Conservation (phyloP, 2,888 invertebrate genomes). For the Spilosoma lubricipeda region DNA sequence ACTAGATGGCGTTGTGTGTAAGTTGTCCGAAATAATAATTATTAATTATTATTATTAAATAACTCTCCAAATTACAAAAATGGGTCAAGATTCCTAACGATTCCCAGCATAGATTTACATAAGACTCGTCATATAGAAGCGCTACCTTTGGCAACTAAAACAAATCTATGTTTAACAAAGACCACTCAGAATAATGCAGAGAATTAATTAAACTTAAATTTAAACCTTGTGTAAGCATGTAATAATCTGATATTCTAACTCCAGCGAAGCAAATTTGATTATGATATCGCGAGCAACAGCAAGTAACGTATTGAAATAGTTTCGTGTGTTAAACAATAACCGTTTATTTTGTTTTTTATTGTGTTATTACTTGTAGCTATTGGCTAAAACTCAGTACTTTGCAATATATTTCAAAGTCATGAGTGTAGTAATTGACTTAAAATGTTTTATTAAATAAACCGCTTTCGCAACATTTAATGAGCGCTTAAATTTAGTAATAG, state of each 20-base stretch:
- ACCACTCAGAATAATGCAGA: constrained; percentile 4
- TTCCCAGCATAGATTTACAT: not conserved
- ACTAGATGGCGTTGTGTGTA: too few relatives aligned
- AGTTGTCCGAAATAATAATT: too few relatives aligned
- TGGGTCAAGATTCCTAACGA: not conserved
- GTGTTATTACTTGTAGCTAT: not conserved
- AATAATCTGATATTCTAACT: constrained; percentile 12
- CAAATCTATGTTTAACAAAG: constrained; percentile 12
- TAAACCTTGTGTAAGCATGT: constrained; percentile 10
- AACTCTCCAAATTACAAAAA: not conserved
- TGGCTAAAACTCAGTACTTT: constrained; percentile 4
- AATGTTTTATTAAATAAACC: constrained; percentile 31
- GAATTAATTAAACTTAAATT: constrained; percentile 4
- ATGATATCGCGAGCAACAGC: not conserved
- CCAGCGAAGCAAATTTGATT: not conserved
- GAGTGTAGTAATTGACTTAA: constrained; percentile 10
- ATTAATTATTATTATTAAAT: too few relatives aligned
- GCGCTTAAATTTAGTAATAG: constrained; percentile 28
- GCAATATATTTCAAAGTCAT: constrained; percentile 18
- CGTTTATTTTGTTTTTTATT: not conserved
- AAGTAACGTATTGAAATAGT: constrained; percentile 7
- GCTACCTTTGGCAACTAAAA: constrained; percentile 7
- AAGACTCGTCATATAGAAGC: constrained; percentile 8
- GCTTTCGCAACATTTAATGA: constrained; percentile 34
- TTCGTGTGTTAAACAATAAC: constrained; percentile 1